These are phyloP conservation scores for Anthophora plumipes DNA, from an alignment of 2,888 invertebrate genomes.

Conservation along the genomic window DNA sequence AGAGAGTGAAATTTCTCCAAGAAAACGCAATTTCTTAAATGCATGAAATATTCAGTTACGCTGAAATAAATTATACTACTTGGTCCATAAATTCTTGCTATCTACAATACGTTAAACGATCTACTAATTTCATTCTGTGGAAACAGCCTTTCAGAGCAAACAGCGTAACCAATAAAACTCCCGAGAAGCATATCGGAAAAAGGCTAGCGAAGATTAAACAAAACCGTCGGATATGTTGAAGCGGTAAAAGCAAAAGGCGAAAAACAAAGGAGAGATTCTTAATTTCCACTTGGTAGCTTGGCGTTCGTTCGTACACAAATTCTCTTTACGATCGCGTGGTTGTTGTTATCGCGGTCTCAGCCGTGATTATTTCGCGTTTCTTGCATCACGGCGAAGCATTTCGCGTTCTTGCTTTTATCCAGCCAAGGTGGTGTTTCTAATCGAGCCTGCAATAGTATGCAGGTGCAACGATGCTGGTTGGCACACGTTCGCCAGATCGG, in stretches of 20 bases:
- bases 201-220: background rate
- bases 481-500: slow-evolving; percentile 12
- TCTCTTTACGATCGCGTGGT: slow-evolving; percentile 21
- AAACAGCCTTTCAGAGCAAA: background rate
- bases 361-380: slow-evolving; percentile 47
- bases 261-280: slow-evolving; percentile 1
- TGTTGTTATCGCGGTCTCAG: slow-evolving; percentile 5
- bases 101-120: background rate
- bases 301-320: slow-evolving; percentile 25
- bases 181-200: background rate
- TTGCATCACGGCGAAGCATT: slow-evolving; percentile 45
- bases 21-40: too few relatives aligned
- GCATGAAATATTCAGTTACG: background rate
- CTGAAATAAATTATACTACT: background rate
- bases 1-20: too few relatives aligned
- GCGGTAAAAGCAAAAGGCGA: background rate
- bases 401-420: slow-evolving; percentile 43
- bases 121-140: background rate
- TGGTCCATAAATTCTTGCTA: background rate
- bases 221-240: background rate
- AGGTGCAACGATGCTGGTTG: slow-evolving; percentile 50
- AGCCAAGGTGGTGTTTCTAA: slow-evolving; percentile 54
- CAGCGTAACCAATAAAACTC: background rate
- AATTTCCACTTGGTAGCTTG: slow-evolving; percentile 16
- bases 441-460: slow-evolving; percentile 55